Evolutionary conservation across 2,797 vertebrate genomes (phyloP), one percentile per base, ranked within the genome.

Genomic region (Sciurus vulgaris): DNA sequence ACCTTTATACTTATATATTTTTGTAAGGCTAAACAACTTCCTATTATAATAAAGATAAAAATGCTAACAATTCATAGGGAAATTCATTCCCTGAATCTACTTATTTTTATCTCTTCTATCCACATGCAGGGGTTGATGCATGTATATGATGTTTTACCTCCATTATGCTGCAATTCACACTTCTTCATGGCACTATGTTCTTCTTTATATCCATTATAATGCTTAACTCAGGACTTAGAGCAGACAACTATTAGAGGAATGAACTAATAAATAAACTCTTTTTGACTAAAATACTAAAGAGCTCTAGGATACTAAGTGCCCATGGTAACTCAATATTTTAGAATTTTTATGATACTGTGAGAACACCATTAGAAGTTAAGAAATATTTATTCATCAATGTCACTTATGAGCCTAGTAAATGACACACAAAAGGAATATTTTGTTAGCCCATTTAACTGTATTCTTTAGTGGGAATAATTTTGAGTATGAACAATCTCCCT

Each of bases 1-100:
- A 72, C 0, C 30, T 56, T 56, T 70, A 1, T 44, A 92, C 56
- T 92, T 96, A 56, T 22, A 56, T 56, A 56, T 44, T 96, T 70
- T 91, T 94, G 59, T 20, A 90, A 85, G 30, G 6, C 12, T 97
- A 94, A 94, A 96, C 89, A 61, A 95, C 12, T 82, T 95, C 93
- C 79, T 86, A 47, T 81, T 30, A 59, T 89, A 91, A 70, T 95
- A 89, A 92, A 63, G 2, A 95, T 44, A 95, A 56, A 96, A 72
- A 63, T 61, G 70, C n/a, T 1, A 78, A 72, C 5, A 84, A 28
- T 76, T 96, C 77, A 96, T 91, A 14, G n/a, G 44, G 12, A 79
- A 93, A 85, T 30, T 93, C n/a, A 89, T 65, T 89, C 15, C 8
- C 7, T 61, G 35, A 91, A 59, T 2, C 22, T 82, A 69, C 3